A percentile compares a stretch with the other conserved stretches of the same genome.
Evolutionary conservation across 2,888 invertebrate species (phyloP).

Genomic region (Gortyna flavago): DNA sequence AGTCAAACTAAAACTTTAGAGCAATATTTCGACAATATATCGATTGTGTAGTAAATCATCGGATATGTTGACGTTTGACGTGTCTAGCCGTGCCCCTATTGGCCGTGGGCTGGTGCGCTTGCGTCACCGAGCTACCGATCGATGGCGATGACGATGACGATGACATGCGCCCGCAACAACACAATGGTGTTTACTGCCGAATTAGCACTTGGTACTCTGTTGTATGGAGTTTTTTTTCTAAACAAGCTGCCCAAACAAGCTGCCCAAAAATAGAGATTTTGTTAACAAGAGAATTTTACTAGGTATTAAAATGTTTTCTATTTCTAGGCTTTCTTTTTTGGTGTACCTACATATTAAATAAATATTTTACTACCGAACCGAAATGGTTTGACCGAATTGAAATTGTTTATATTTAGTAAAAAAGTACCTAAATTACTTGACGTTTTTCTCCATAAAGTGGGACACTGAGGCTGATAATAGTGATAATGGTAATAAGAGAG

Average conservation of each 20-base stretch:
- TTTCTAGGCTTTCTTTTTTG: neutral
- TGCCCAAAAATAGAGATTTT: slow-evolving; percentile 13
- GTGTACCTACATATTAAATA: too few relatives aligned
- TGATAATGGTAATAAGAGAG: neutral
- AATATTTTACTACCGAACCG: neutral
- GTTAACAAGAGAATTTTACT: neutral
- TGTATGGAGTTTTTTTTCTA: slow-evolving; percentile 6
- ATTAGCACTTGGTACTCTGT: slow-evolving; percentile 33
- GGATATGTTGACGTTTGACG: slow-evolving; percentile 41
- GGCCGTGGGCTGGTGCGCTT: slow-evolving; percentile 38
- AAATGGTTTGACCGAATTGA: neutral
- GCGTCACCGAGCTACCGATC: slow-evolving; percentile 44
- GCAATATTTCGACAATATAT: slow-evolving; percentile 23
- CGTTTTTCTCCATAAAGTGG: neutral
- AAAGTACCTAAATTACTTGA: slow-evolving; percentile 5
- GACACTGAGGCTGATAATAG: neutral
- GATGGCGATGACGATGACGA: too few relatives aligned
- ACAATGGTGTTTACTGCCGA: slow-evolving; percentile 39
- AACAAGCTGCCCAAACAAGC: neutral
- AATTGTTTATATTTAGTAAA: slow-evolving; percentile 6
- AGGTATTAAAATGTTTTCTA: neutral
- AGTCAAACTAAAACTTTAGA: neutral
- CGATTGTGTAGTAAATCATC: slow-evolving; percentile 31
- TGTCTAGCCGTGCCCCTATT: slow-evolving; percentile 52
- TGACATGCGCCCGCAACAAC: slow-evolving; percentile 25